These are phyloP conservation scores for Agonopterix arenella DNA, from an alignment of 2,888 invertebrate species.

Conservation along the genomic window DNA sequence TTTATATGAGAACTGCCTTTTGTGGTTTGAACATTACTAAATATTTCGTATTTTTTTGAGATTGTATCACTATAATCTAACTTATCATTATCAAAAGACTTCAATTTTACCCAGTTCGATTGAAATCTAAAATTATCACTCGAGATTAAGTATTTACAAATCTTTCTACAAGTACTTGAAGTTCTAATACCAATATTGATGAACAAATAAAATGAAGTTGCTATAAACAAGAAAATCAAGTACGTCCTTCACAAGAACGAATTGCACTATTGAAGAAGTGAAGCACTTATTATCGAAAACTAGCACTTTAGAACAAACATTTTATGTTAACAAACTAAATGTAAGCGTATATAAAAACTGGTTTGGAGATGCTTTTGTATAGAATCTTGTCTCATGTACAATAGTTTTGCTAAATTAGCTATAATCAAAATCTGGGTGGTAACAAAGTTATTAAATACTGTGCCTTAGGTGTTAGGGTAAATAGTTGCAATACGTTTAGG, in stretches of 20 bases:
- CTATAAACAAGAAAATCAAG: not conserved
- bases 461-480: no score
- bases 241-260: not conserved
- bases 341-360: no score
- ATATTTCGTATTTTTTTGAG: no score
- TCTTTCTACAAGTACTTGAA: slow-evolving; percentile 4
- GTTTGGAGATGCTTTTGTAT: no score
- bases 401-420: no score
- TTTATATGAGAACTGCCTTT: not conserved
- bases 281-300: not conserved
- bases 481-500: no score
- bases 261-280: not conserved
- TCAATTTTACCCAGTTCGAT: not conserved
- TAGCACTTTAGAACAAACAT: not conserved
- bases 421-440: no score
- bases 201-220: not conserved
- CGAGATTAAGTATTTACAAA: slow-evolving; percentile 2
- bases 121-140: not conserved
- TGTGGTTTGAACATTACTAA: no score
- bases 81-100: no score
- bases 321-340: not conserved
- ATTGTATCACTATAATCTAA: no score
- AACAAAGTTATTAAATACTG: no score
- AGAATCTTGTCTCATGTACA: no score
- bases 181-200: not conserved